A percentile compares a stretch with the other conserved stretches of the same genome.
phyloP scores from a whole-genome alignment of 2,113 vertebrate genomes.

The Ochotona princeps region DNA sequence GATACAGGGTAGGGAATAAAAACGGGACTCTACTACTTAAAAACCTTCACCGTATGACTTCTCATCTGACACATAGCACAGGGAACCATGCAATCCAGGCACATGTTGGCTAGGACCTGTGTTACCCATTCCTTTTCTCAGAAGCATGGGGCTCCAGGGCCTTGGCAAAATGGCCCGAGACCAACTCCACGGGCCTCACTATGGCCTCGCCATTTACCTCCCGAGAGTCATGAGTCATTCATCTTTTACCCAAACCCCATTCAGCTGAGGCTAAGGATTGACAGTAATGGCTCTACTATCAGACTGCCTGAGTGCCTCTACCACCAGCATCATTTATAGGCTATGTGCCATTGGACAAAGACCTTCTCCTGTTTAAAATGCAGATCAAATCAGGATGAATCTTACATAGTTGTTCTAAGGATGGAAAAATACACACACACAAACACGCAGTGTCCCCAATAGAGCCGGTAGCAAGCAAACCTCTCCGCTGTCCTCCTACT shows the following conservation, averaged over 20 bases:
- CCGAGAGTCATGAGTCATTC: background rate
- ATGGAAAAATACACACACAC: background rate
- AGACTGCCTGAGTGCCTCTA: background rate
- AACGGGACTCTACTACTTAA: background rate
- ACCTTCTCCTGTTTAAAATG: slow-evolving; percentile 18
- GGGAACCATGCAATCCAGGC: background rate
- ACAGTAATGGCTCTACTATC: background rate
- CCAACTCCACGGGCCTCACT: background rate
- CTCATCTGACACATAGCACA: background rate
- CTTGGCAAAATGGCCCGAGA: background rate
- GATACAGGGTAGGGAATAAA: background rate
- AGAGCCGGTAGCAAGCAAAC: background rate
- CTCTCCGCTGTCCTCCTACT: background rate
- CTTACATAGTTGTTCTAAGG: background rate
- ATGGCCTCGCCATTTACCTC: background rate
- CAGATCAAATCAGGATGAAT: background rate
- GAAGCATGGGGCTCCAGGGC: background rate
- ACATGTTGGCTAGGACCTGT: background rate
- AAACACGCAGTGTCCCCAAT: background rate
- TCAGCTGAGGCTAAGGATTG: background rate
- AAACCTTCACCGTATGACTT: background rate
- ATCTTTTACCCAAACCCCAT: slow-evolving; percentile 2
- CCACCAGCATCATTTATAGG: background rate
- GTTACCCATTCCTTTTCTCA: background rate
- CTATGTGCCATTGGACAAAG: background rate